Conservation (phyloP, 1,140 invertebrate genomes). For the Bombus terrestris region DNA sequence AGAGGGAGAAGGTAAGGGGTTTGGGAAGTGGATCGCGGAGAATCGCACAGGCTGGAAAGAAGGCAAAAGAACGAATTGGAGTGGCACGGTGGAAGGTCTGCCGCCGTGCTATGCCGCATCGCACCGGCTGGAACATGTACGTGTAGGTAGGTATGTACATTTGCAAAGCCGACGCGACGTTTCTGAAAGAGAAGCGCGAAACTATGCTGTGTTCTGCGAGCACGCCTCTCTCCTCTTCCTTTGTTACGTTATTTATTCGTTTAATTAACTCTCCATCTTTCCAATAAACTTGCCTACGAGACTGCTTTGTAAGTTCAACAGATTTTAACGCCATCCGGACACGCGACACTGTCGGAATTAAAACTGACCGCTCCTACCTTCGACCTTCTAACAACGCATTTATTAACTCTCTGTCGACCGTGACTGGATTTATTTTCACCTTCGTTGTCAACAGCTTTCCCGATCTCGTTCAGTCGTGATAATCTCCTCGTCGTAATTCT, state of each 20-base stretch:
- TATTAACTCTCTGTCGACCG: slow-evolving; percentile 22
- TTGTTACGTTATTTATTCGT: slow-evolving; percentile 80
- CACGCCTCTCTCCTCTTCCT: slow-evolving; percentile 50
- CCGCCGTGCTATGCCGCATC: background rate
- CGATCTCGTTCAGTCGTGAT: background rate
- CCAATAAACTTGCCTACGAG: slow-evolving; percentile 69
- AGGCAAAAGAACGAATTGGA: slow-evolving; percentile 42
- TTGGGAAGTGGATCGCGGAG: slow-evolving; percentile 42
- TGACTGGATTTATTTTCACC: background rate
- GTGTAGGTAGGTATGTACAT: slow-evolving; percentile 49
- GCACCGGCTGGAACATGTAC: background rate
- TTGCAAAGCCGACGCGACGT: slow-evolving; percentile 42
- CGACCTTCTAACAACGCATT: slow-evolving; percentile 10
- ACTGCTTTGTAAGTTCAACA: slow-evolving; percentile 59
- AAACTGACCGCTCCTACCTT: slow-evolving; percentile 50
- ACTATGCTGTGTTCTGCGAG: slow-evolving; percentile 10
- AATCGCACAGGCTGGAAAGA: slow-evolving; percentile 41
- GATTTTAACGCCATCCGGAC: slow-evolving; percentile 72
- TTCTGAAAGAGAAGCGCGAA: slow-evolving; percentile 58
- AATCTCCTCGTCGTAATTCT: background rate
- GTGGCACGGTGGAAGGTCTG: slow-evolving; percentile 6
- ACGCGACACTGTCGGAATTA: slow-evolving; percentile 70
- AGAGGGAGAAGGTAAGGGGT: background rate
- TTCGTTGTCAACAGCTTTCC: no score
- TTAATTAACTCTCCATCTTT: slow-evolving; percentile 79